Conservation (phyloP, 2,113 vertebrate species). For the Otus sunia region DNA sequence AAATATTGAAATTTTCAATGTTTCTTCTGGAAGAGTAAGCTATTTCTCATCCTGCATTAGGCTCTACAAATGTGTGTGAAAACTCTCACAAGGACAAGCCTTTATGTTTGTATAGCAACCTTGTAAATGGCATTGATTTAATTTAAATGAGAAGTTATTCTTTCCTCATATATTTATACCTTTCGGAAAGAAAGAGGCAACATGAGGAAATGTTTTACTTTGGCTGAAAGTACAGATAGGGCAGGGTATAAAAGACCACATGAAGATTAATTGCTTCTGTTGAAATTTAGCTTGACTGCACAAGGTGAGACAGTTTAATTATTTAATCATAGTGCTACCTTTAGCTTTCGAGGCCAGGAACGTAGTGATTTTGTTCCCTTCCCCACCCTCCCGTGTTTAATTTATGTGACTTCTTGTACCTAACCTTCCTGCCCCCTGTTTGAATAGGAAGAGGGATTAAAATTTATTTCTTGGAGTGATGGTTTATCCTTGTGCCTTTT, state of each 20-base stretch:
- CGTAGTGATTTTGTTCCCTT: slow-evolving; percentile 4
- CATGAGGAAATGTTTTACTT: slow-evolving; percentile 35
- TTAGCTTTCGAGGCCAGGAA: slow-evolving; percentile 35
- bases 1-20: not conserved
- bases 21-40: not conserved
- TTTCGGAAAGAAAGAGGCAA: not conserved
- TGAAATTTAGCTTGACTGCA: slow-evolving; percentile 66
- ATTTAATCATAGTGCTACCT: slow-evolving; percentile 47
- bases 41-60: not conserved
- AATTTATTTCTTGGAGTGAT: not conserved
- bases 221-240: slow-evolving; percentile 15
- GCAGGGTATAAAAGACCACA: slow-evolving; percentile 46
- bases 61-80: not conserved
- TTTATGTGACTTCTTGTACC: slow-evolving; percentile 20
- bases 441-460: not conserved
- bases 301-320: slow-evolving; percentile 73
- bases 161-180: not conserved
- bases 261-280: slow-evolving; percentile 65
- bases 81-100: not conserved
- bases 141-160: slow-evolving; percentile 19
- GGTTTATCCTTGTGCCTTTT: not conserved
- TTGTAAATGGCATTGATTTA: slow-evolving; percentile 12
- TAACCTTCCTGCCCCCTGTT: not conserved
- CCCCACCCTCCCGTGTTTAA: not conserved
- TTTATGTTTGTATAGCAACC: not conserved